phyloP scores from a whole-genome alignment of 2,888 invertebrate species.

The Dione vanillae region DNA sequence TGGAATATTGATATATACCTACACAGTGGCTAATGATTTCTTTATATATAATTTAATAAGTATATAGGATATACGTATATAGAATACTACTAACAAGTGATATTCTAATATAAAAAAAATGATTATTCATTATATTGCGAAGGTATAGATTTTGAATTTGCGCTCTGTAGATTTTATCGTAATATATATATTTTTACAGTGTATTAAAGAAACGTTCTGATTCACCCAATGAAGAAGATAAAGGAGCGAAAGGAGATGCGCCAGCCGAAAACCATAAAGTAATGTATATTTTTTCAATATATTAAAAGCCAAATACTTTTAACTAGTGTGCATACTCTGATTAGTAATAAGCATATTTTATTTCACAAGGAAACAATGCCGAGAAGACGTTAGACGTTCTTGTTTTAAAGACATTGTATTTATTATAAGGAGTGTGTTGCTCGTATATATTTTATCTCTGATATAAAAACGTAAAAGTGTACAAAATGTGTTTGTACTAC shows the following conservation, averaged over 20 bases:
- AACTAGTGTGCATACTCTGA: too few relatives aligned
- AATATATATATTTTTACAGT: slow-evolving; percentile 52
- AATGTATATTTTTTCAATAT: slow-evolving; percentile 42
- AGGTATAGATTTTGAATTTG: too few relatives aligned
- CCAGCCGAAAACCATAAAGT: slow-evolving; percentile 83
- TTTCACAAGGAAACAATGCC: not conserved
- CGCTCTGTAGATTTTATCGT: too few relatives aligned
- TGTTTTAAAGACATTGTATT: too few relatives aligned
- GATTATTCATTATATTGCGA: too few relatives aligned
- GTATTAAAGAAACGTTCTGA: slow-evolving; percentile 81
- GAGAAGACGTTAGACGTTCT: not conserved
- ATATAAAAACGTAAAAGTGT: not conserved
- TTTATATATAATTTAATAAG: too few relatives aligned
- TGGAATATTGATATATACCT: not conserved
- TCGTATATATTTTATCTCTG: not conserved
- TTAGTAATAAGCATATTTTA: not conserved
- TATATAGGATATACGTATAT: too few relatives aligned
- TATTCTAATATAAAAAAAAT: too few relatives aligned
- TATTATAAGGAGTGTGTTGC: not conserved
- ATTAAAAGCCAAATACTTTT: too few relatives aligned
- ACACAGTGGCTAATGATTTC: too few relatives aligned
- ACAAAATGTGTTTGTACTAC: not conserved
- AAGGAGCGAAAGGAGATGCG: slow-evolving; percentile 80
- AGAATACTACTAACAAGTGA: too few relatives aligned
- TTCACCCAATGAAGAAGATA: slow-evolving; percentile 86